These are phyloP conservation scores for Onychomys leucogaster DNA, from an alignment of 2,797 vertebrate genomes.

Conservation along the genomic window DNA sequence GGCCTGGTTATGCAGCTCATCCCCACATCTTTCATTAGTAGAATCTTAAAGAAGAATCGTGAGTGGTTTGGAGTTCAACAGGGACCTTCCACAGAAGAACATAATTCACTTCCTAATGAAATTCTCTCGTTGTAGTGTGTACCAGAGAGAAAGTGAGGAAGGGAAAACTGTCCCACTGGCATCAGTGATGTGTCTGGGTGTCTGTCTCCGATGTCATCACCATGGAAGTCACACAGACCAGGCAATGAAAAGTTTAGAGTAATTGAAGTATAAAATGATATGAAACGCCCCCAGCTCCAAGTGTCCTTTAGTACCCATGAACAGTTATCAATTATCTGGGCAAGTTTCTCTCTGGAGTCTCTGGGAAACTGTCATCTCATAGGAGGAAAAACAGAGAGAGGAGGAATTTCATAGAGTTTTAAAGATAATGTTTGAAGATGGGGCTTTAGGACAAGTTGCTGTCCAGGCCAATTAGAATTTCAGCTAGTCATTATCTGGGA, in stretches of 20 bases:
- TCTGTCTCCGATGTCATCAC: neutral
- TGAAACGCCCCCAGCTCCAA: constrained; percentile 21
- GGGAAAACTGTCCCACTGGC: neutral
- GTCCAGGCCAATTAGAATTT: constrained; percentile 58
- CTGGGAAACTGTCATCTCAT: constrained; percentile 28
- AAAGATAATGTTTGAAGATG: constrained; percentile 40
- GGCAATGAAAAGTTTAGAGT: neutral
- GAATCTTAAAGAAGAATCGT: constrained; percentile 34
- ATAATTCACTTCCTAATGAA: constrained; percentile 69
- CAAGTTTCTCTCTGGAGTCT: constrained; percentile 53
- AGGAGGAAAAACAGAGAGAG: neutral
- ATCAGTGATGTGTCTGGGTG: neutral
- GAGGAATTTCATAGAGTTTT: constrained; percentile 32
- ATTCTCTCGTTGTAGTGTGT: neutral
- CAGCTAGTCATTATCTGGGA: neutral
- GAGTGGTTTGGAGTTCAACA: constrained; percentile 45
- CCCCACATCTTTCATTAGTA: constrained; percentile 60
- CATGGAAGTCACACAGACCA: neutral
- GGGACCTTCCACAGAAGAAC: constrained; percentile 51
- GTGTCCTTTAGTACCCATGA: neutral
- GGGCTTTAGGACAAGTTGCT: neutral
- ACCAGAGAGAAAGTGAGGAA: neutral
- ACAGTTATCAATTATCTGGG: neutral
- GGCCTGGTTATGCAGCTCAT: neutral
- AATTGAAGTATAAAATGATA: constrained; percentile 50